phyloP scores from a whole-genome alignment of 2,888 invertebrate species.

The Augochlorella aurata region DNA sequence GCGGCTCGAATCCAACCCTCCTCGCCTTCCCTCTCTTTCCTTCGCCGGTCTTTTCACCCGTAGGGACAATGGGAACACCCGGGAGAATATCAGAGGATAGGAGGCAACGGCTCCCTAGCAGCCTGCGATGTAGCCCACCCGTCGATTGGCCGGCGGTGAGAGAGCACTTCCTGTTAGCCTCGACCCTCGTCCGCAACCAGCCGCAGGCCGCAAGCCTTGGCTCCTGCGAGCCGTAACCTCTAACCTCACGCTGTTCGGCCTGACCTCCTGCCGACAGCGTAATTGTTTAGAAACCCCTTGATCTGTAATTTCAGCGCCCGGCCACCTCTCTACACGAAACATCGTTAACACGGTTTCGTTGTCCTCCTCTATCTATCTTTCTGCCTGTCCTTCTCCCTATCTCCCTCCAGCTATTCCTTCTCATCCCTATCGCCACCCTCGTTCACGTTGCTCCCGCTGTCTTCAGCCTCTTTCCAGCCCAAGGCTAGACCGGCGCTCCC shows the following conservation, averaged over 20 bases:
- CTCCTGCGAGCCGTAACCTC: constrained; percentile 69
- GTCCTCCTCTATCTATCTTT: constrained; percentile 9
- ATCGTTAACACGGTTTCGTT: constrained; percentile 65
- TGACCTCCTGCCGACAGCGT: constrained; percentile 68
- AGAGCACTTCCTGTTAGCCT: constrained; percentile 74
- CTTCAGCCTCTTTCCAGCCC: not conserved
- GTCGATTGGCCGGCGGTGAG: constrained; percentile 71
- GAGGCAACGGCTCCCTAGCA: constrained; percentile 53
- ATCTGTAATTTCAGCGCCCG: constrained; percentile 70
- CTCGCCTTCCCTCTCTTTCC: constrained; percentile 1
- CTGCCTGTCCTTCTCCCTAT: not conserved
- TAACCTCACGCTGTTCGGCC: constrained; percentile 69
- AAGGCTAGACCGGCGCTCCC: not conserved
- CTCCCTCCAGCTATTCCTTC: not conserved
- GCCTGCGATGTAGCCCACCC: constrained; percentile 60
- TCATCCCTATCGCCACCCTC: not conserved
- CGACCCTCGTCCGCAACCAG: constrained; percentile 73
- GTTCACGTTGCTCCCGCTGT: not conserved
- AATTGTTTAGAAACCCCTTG: constrained; percentile 73
- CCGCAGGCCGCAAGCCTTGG: constrained; percentile 74
- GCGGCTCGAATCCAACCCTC: constrained; percentile 40
- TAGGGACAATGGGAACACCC: constrained; percentile 64
- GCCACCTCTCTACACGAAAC: constrained; percentile 64
- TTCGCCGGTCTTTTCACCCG: constrained; percentile 37
- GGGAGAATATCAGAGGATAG: constrained; percentile 66